These are phyloP conservation scores for Elysia crispata DNA, from an alignment of 2,888 invertebrate genomes.

Conservation along the genomic window DNA sequence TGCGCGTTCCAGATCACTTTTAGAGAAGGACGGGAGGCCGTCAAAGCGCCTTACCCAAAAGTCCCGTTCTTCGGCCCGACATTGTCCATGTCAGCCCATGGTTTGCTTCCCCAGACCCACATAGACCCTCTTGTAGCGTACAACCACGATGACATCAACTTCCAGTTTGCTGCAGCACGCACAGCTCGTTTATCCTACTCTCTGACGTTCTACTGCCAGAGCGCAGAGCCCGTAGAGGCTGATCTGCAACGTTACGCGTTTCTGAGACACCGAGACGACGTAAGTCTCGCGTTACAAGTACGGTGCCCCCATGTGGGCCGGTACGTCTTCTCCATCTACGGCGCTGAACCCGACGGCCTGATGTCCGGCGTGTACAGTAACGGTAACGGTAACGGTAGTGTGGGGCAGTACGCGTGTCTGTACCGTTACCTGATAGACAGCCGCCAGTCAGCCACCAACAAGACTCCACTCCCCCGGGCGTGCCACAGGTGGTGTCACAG, in stretches of 20 bases:
- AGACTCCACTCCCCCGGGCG: conserved; percentile 68
- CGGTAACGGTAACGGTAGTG: conserved; percentile 34
- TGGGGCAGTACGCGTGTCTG: conserved; percentile 65
- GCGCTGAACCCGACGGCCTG: conserved; percentile 50
- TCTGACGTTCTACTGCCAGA: conserved; percentile 67
- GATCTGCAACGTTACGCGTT: conserved; percentile 70
- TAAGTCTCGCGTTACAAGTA: conserved; percentile 68
- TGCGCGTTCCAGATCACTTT: conserved; percentile 73
- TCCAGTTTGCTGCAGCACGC: conserved; percentile 65
- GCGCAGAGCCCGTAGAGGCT: conserved; percentile 61
- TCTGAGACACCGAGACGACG: conserved; percentile 67
- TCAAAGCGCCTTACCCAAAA: conserved; percentile 69
- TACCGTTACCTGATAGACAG: conserved; percentile 73
- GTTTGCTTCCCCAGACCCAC: conserved; percentile 66
- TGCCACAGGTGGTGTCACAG: conserved; percentile 72
- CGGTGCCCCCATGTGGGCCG: conserved; percentile 72
- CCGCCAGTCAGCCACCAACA: conserved; percentile 66
- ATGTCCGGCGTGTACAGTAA: conserved; percentile 50
- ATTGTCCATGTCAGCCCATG: conserved; percentile 61
- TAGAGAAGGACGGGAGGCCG: conserved; percentile 64
- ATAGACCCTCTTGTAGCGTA: conserved; percentile 68
- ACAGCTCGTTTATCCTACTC: conserved; percentile 65
- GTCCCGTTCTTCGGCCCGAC: conserved; percentile 71
- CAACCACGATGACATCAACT: conserved; percentile 65
- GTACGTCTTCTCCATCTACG: conserved; percentile 73